Base-by-base conservation (phyloP, 1,140 invertebrate species). In the Drosophila pectinifera region DNA sequence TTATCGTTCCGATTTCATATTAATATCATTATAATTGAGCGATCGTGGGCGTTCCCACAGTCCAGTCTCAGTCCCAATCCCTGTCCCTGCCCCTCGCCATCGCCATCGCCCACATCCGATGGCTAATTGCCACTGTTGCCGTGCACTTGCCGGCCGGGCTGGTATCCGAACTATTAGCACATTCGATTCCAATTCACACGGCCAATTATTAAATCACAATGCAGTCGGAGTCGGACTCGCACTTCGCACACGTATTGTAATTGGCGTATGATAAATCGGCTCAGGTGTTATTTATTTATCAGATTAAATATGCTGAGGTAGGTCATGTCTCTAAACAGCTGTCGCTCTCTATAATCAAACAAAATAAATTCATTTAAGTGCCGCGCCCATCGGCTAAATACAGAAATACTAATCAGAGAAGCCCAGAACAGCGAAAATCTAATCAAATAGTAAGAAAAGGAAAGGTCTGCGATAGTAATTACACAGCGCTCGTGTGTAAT, bases 131-230 rank as follows among this genome's bases (percentile, higher is more conserved):
- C 74, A 59, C 51, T 34, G 70, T 73, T 62, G 46, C 72, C 38
- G 45, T 68, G 45, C 48, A 31, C 28, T 31, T 58, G 34, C 31
- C 22, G 28, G 28, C 28, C 3, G 28, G 28, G 28, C 55, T 34
- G 51, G 53, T 46, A 36, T 55, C 34, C 16, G 49, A 42, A 51
- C 82, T 81, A 84, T 85, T 86, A 83, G 73, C 75, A 86, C 80
- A 89, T 79, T 83, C 72, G 67, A 65, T 68, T 82, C 72, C 46
- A 57, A 81, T 81, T 86, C 78, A 64, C 59, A 77, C 72, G 68
- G 78, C 67, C 77, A 89, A 88, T 88, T 88, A 88, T 84, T 89
- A 88, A 80, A 84, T 84, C 80, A 83, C 68, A 59, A 76, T 64
- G 49, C 70, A 58, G 36, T 38, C 28, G 28, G 65, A 75, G 36